Evolutionary conservation across 2,888 invertebrate species (phyloP).

Genomic region (Peribatodes rhomboidaria): DNA sequence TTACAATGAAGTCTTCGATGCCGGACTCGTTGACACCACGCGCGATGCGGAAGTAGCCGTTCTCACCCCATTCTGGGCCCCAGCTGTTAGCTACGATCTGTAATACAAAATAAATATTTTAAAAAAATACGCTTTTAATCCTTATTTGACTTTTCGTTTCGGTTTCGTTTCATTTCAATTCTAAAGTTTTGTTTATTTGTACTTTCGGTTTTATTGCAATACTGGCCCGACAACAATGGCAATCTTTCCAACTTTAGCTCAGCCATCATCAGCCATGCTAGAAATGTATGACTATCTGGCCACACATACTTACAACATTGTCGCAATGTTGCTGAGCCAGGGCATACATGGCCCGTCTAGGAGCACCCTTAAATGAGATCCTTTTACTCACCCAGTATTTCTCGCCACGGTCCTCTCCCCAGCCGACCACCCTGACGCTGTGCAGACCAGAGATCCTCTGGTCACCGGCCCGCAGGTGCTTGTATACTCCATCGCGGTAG

Average conservation of each 20-base stretch:
- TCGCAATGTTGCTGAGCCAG: too few species aligned
- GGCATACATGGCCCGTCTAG: too few species aligned
- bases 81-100: conserved; percentile 98
- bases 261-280: too few species aligned
- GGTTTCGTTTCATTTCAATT: neutral
- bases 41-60: conserved; percentile 95
- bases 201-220: too few species aligned
- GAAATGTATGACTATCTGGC: too few species aligned
- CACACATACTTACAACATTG: too few species aligned
- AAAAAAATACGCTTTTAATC: neutral
- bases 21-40: conserved; percentile 95
- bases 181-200: too few species aligned
- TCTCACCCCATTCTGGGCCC: conserved; percentile 97
- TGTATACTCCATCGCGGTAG: conserved; percentile 95
- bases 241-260: too few species aligned
- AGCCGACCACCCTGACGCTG: conserved; percentile 96
- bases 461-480: conserved; percentile 86
- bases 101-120: conserved; percentile 39
- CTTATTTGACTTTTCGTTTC: neutral
- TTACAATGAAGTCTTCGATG: conserved; percentile 96
- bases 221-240: too few species aligned
- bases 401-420: conserved; percentile 91
- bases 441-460: conserved; percentile 91
- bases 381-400: conserved; percentile 93
- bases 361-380: too few species aligned